Evolutionary conservation across 2,113 vertebrate species (phyloP).

Genomic region (Tragelaphus imberbis): DNA sequence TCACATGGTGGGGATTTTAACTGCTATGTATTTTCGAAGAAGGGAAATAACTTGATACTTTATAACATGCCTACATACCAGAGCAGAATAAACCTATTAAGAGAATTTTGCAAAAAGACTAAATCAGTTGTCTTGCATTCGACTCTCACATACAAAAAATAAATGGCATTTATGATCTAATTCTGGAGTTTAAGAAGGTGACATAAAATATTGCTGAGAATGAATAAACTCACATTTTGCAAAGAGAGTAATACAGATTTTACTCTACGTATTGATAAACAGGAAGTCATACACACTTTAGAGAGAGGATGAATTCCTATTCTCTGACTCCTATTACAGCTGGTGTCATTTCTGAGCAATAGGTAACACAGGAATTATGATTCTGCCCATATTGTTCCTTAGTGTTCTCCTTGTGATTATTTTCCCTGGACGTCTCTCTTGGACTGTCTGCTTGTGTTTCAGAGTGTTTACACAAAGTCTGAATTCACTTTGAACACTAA

Average conservation of each 20-base stretch:
- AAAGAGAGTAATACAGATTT: not conserved
- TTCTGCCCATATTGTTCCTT: not conserved
- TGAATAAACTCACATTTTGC: not conserved
- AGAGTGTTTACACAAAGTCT: not conserved
- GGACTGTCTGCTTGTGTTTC: not conserved
- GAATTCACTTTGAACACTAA: not conserved
- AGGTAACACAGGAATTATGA: not conserved
- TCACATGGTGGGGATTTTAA: not conserved
- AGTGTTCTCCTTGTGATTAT: not conserved
- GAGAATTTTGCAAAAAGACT: not conserved
- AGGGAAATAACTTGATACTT: not conserved
- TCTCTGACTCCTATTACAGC: not conserved
- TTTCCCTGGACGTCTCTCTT: not conserved
- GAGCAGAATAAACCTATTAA: not conserved
- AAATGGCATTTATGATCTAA: not conserved
- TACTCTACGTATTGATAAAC: not conserved
- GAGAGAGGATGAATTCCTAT: not conserved
- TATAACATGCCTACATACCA: not conserved
- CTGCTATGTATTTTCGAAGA: not conserved
- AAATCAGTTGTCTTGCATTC: not conserved
- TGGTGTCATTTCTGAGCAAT: not conserved
- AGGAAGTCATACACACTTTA: not conserved
- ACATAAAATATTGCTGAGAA: not conserved
- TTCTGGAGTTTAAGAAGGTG: not conserved
- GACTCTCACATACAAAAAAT: not conserved